Evolutionary conservation across 2,113 vertebrate species (phyloP), one percentile per base, ranked within the genome.

Genomic region (Stegastes partitus): DNA sequence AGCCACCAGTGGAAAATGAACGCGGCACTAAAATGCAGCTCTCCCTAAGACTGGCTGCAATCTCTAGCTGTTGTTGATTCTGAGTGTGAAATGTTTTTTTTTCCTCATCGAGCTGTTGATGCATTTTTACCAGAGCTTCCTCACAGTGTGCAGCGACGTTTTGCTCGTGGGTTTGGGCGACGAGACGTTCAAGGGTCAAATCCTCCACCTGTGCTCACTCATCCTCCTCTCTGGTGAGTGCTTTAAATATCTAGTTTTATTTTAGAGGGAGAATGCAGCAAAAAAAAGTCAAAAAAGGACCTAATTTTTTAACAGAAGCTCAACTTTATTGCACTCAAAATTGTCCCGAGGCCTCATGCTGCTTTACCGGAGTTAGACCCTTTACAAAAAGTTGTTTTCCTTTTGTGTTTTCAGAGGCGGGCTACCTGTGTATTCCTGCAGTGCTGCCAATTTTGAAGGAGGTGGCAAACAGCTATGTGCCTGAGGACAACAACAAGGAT

Each of bases 121-220:
- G 22, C 7, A 55, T 45, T 91, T n/a, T 72, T 67, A 68, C 9
- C 92, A 99, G 97, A 92, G 82, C 47, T 97, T 95, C 87, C 87
- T 99, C 84, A 81, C 87, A 0, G 91, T 96, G 14, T 96, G 95
- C 77, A 94, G 95, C 69, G 96, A 98, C 11, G 87, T 95, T 50
- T 61, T 98, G 31, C 95, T 97, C 65, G 93, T 98, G 28, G 95
- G 96, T 81, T 92, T 97, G 53, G 96, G 94, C 0, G 94, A 96
- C 56, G 8, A 68, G 12, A 45, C 68, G 0, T 97, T 99, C 91
- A 96, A 95, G 74, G 75, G 83, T 68, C 89, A 90, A 1, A 68
- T 96, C 70, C 91, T 99, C 47, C 94, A 96, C 50, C 56, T 96
- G 77, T 94, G 91, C 66, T 94, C 96, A 0, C 79, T 81, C 34